These are phyloP conservation scores for Agrotis segetum DNA, from an alignment of 2,888 invertebrate genomes.

Conservation along the genomic window DNA sequence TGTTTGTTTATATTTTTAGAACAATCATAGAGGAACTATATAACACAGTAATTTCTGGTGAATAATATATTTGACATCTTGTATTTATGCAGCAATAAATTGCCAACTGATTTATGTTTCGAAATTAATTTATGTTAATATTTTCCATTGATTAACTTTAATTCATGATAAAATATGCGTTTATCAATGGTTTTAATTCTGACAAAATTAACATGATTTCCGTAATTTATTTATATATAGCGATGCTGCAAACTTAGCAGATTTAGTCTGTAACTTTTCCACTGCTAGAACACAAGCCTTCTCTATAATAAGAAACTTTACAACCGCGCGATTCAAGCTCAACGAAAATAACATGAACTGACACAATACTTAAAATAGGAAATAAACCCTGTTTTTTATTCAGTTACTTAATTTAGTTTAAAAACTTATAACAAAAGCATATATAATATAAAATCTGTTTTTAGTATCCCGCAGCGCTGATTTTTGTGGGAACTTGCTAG, in stretches of 20 bases:
- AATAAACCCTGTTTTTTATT: too few relatives aligned
- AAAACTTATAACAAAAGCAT: too few relatives aligned
- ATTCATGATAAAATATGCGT: constrained; percentile 42
- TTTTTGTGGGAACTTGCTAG: too few relatives aligned
- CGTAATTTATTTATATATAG: background rate
- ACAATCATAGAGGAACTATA: background rate
- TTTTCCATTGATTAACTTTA: constrained; percentile 26
- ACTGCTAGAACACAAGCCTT: background rate
- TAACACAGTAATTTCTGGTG: background rate
- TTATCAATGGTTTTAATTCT: constrained; percentile 13
- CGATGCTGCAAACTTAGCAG: background rate
- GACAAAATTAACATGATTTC: constrained; percentile 12
- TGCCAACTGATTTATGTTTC: constrained; percentile 13
- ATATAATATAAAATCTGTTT: too few relatives aligned
- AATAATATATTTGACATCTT: constrained; percentile 22
- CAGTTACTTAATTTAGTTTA: too few relatives aligned
- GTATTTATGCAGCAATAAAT: constrained; percentile 1
- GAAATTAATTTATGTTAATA: constrained; percentile 25
- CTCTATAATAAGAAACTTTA: background rate
- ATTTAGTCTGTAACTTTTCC: background rate
- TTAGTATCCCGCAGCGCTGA: too few relatives aligned
- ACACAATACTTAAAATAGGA: too few relatives aligned
- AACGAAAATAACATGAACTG: too few relatives aligned
- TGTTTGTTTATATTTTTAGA: constrained; percentile 1
- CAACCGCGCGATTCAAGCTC: too few relatives aligned